Evolutionary conservation across 2,888 invertebrate genomes (phyloP).

Genomic region (Rhagonycha lutea): DNA sequence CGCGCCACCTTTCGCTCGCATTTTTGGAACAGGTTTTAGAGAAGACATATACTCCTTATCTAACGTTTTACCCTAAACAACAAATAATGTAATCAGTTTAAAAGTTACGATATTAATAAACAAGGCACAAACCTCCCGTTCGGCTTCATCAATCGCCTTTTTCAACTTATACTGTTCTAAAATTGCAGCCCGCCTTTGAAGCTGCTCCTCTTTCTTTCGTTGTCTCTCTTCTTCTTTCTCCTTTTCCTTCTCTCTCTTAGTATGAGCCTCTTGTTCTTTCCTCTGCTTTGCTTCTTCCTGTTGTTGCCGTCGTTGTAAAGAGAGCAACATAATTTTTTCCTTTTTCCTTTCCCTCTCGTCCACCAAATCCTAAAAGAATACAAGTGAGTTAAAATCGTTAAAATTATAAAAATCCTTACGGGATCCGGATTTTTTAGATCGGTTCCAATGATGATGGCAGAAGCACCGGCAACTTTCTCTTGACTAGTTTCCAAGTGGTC

Average conservation of each 20-base stretch:
- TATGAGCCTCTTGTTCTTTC: slow-evolving; percentile 81
- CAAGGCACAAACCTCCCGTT: slow-evolving; percentile 68
- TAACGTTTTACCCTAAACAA: slow-evolving; percentile 74
- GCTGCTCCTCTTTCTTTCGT: slow-evolving; percentile 80
- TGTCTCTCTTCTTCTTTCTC: slow-evolving; percentile 75
- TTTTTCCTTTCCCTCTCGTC: slow-evolving; percentile 93
- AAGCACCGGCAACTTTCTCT: slow-evolving; percentile 53
- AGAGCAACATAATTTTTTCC: slow-evolving; percentile 86
- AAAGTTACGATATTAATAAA: background rate
- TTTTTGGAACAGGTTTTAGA: slow-evolving; percentile 65
- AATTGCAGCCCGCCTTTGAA: slow-evolving; percentile 83
- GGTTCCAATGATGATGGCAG: slow-evolving; percentile 69
- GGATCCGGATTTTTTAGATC: slow-evolving; percentile 70
- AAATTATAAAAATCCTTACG: slow-evolving; percentile 54
- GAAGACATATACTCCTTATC: slow-evolving; percentile 70
- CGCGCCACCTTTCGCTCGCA: slow-evolving; percentile 66
- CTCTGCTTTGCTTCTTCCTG: slow-evolving; percentile 85
- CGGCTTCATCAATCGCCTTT: slow-evolving; percentile 91
- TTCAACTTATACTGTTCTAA: slow-evolving; percentile 92
- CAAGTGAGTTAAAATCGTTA: background rate
- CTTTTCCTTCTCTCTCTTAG: slow-evolving; percentile 76
- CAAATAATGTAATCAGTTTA: background rate
- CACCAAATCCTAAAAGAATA: slow-evolving; percentile 68
- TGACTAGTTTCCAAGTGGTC: slow-evolving; percentile 55
- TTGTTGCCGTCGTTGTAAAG: slow-evolving; percentile 86